Evolutionary conservation across 2,888 invertebrate species (phyloP), one percentile per base, ranked within the genome.

Genomic region (Pecten maximus): DNA sequence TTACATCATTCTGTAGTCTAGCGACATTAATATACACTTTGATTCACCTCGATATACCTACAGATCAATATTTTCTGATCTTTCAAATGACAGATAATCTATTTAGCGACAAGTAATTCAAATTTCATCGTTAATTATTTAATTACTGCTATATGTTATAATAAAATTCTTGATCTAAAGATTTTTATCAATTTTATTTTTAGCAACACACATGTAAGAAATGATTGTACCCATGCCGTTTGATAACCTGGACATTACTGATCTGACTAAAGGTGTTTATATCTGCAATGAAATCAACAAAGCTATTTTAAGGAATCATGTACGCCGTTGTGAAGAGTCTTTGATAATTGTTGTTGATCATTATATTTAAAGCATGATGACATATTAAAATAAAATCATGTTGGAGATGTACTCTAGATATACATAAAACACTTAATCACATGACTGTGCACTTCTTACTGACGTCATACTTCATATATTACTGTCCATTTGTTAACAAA

Each of bases 161-260:
- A 74, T 23, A 60, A 23, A 60, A n/a, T 48, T 48, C 2, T 48
- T 1, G 8, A n/a, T 16, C 35, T 28, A 28, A 74, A 35, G 1
- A 74, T 74, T 54, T 74, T 74, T 28, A 74, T 74, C 74, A 23
- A 35, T 35, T 28, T 35, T 74, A 74, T 74, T 74, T 74, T 74
- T 74, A 28, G 74, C 28, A 35, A 74, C 28, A 28, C 35, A 74
- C 74, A 74, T 60, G 60, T 23, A 60, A 23, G 60, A n/a, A 4
- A 4, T 16, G 23, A 23, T n/a, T n/a, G n/a, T 60, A 48, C 12
- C 23, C 60, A 60, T 2, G 35, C 2, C 35, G 8, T 35, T 35
- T 74, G 74, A 74, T 74, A 23, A 35, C 23, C 35, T 35, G 74
- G 35, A 74, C 28, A 23, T 10, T 74, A 74, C 8, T 12, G 28